Evolutionary conservation across 2,113 vertebrate genomes (phyloP), one percentile per base, ranked within the genome.

Genomic region (Thunnus maccoyii): DNA sequence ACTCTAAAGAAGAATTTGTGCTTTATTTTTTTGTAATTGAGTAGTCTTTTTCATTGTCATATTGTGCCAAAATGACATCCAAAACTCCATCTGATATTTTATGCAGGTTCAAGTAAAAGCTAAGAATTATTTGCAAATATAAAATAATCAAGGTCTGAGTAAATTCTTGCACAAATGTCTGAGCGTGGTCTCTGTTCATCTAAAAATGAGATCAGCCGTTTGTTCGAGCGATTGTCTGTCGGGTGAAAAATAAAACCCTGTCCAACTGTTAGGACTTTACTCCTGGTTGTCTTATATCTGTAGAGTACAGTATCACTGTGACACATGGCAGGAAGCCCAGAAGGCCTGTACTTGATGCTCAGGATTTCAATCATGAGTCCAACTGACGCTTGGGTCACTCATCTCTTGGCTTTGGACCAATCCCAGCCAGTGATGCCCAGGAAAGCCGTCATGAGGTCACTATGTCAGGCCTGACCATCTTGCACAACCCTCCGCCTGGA

Each of bases 401-500:
- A 76, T 88, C 85, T 73, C 78, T 73, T 88, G 88, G 93, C 88
- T 82, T 27, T 60, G 73, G 84, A 78, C 87, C 92, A 89, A 86
- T 85, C 78, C 60, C 76, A 82, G 85, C 78, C 0, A 47, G 64
- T 48, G 72, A 80, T 86, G 84, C 86, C 77, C 51, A 61, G 84
- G 68, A 67, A 71, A 72, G 80, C 75, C 69, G 15, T 78, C 77
- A 62, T 5, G 52, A 78, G 88, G 93, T 92, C 93, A 93, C 72
- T 88, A 56, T 89, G 93, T 92, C 92, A 89, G 82, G 71, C 56
- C 70, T 32, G 70, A 91, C 89, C 86, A 79, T 93, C 89, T 91
- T 87, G 89, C 90, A 83, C 80, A 80, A 78, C 30, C 77, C 76
- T 86, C 75, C 63, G 65, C 68, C 84, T 64, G 72, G 65, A 51